Base-by-base conservation (phyloP, 2,113 vertebrate genomes). In the Tangachromis dhanisi region DNA sequence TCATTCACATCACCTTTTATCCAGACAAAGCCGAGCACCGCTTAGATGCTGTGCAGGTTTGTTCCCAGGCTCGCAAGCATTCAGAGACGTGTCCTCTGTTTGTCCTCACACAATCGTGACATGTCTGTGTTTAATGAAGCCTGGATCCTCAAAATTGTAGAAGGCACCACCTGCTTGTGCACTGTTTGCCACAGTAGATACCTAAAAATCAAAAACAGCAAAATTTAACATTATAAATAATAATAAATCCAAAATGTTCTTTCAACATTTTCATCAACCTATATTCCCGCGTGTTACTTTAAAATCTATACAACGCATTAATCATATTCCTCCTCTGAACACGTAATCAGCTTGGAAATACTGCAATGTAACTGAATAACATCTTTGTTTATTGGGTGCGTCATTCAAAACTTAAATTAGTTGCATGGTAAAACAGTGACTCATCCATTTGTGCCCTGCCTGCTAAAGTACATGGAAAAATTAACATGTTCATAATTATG, bases 51-150 rank as follows among this genome's bases (percentile, higher is more conserved):
- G n/a, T 19, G 17, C 59, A 53, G 3, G 24, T 85, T 17, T 29
- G 21, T 81, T 19, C 14, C 6, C n/a, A 38, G 21, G 17, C 21
- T 59, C 10, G 0, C 54, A 2, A 35, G 6, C 6, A 33, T 53
- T 11, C 31, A 11, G 4, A 51, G 11, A 61, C 3, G 3, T 26
- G 26, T 71, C 61, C 11, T 47, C 26, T 24, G 7, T 26, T n/a
- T 24, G 35, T 88, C 9, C 13, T 94, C 19, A 97, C 16, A 97
- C 96, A 5, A 95, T 92, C 35, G 96, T 97, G 19, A 84, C 73
- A 49, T 97, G 96, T 94, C 96, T 95, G 84, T 96, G 95, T 80
- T 95, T 96, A 33, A 5, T 92, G 42, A 82, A 38, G 9, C 53
- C 89, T 3, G 51, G 19, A 8, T 81, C 66, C 16, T 45, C 81